Percentiles rank a stretch among this genome's conserved stretches.
Conservation (phyloP, 2,113 vertebrate genomes). For the Pluvialis apricaria region DNA sequence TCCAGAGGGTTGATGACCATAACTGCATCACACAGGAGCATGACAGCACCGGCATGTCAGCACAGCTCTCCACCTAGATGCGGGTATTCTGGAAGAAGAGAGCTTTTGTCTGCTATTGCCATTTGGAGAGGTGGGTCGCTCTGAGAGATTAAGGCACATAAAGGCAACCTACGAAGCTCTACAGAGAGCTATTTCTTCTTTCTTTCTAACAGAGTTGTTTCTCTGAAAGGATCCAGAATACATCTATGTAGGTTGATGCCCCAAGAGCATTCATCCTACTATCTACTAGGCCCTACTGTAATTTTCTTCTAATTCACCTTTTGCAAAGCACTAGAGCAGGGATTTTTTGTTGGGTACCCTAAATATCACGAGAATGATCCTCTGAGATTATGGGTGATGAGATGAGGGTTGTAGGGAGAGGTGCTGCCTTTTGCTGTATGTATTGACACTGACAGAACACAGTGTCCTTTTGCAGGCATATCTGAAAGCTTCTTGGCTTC, state of each 20-base stretch:
- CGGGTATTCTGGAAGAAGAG: neutral
- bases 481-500: neutral
- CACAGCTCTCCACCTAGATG: neutral
- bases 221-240: neutral
- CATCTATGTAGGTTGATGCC: fast-evolving
- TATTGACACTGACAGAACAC: neutral
- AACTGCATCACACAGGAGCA: neutral
- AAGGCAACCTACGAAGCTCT: neutral
- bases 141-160: neutral
- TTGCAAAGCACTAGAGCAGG: neutral
- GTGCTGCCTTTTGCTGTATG: neutral
- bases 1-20: neutral
- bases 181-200: neutral
- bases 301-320: neutral
- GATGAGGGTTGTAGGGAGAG: neutral
- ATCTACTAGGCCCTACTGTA: neutral
- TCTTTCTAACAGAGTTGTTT: neutral
- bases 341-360: neutral
- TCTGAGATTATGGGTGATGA: neutral
- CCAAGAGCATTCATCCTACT: neutral
- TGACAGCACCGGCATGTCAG: neutral
- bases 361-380: neutral
- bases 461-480: neutral
- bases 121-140: neutral
- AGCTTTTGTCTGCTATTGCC: neutral